These are phyloP conservation scores for Poecilia wingei DNA, from an alignment of 2,797 vertebrate genomes.

Conservation along the genomic window DNA sequence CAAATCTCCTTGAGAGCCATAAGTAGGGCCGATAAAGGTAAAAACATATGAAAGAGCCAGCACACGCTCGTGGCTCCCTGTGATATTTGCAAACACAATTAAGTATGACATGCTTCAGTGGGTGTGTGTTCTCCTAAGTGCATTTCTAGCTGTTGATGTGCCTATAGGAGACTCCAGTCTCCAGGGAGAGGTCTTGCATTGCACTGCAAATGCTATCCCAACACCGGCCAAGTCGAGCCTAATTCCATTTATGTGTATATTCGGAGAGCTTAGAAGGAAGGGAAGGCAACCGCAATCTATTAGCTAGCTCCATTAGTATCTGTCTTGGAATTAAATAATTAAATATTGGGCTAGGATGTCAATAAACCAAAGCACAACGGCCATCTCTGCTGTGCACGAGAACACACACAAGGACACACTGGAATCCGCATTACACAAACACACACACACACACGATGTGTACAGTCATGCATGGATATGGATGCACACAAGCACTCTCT, in stretches of 20 bases:
- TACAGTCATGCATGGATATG: neutral
- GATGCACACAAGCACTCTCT: conserved; percentile 17
- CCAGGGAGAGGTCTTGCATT: conserved; percentile 51
- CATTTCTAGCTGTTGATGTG: conserved; percentile 74
- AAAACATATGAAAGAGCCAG: conserved; percentile 38
- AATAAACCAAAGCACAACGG: conserved; percentile 77
- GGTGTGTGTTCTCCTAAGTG: conserved; percentile 58
- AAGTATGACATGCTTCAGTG: conserved; percentile 47
- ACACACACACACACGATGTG: conserved; percentile 28
- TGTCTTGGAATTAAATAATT: conserved; percentile 86
- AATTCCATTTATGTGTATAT: conserved; percentile 83
- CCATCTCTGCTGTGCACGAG: conserved; percentile 63
- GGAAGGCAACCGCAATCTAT: conserved; percentile 82
- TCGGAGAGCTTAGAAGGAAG: conserved; percentile 70
- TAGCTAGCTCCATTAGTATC: conserved; percentile 85
- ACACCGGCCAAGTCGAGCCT: conserved; percentile 62
- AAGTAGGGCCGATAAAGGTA: conserved; percentile 34
- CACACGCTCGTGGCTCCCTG: conserved; percentile 28
- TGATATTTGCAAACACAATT: conserved; percentile 48
- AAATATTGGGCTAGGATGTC: conserved; percentile 84
- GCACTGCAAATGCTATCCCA: conserved; percentile 57
- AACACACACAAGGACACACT: conserved; percentile 36
- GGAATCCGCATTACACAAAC: conserved; percentile 46
- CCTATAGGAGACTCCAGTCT: conserved; percentile 65
- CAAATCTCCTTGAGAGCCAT: conserved; percentile 60